Evolutionary conservation across 1,140 invertebrate species (phyloP).

Genomic region (Acromyrmex echinatior): DNA sequence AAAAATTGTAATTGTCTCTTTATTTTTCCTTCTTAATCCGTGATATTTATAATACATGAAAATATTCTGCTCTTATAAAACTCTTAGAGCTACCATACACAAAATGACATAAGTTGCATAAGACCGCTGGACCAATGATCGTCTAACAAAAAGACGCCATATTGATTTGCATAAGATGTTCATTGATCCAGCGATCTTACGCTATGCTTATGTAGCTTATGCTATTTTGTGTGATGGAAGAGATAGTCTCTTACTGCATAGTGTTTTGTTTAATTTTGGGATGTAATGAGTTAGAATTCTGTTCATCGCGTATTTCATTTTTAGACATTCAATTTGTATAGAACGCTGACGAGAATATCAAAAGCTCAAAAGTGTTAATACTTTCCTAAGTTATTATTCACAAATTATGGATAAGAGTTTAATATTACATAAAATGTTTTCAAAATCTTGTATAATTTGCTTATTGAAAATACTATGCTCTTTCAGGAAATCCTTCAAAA

Average conservation of each 20-base stretch:
- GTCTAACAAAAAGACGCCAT: too few relatives aligned
- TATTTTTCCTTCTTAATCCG: background rate
- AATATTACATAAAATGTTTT: background rate
- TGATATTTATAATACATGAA: background rate
- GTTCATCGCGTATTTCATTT: slow-evolving; percentile 1
- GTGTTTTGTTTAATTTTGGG: slow-evolving; percentile 32
- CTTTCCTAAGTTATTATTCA: slow-evolving; percentile 28
- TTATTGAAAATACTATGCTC: background rate
- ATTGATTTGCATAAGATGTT: too few relatives aligned
- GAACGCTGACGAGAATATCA: background rate
- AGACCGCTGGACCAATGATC: too few relatives aligned
- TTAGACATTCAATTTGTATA: background rate
- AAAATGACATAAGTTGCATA: background rate
- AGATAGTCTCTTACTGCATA: background rate
- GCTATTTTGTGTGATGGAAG: too few relatives aligned
- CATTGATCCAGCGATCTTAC: too few relatives aligned
- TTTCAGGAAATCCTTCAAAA: background rate
- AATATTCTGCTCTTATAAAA: slow-evolving; percentile 7
- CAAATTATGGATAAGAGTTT: slow-evolving; percentile 11
- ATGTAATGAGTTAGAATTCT: slow-evolving; percentile 17
- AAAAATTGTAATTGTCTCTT: background rate
- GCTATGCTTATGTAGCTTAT: too few relatives aligned
- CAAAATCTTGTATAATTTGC: background rate
- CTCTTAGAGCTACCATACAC: background rate
- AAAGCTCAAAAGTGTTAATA: slow-evolving; percentile 17